A percentile compares a stretch with the other conserved stretches of the same genome.
phyloP scores from a whole-genome alignment of 2,797 vertebrate species.

The Rhabdophis nuchalis region DNA sequence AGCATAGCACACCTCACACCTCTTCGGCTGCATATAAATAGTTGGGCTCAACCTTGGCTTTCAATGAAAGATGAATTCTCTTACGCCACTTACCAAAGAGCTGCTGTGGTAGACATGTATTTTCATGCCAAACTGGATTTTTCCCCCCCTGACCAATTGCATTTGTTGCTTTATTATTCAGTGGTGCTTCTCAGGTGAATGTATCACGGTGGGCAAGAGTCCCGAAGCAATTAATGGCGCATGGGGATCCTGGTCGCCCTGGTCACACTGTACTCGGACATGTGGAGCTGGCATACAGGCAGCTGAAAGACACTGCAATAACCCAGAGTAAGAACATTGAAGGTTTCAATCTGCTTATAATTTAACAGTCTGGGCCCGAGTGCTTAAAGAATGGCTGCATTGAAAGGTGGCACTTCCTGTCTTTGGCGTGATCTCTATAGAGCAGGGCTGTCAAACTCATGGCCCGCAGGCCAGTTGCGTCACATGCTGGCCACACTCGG shows the following conservation, averaged over 20 bases:
- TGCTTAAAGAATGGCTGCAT: not conserved
- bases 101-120: not conserved
- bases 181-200: conserved; percentile 97
- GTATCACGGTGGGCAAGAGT: conserved; percentile 91
- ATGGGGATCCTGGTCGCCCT: conserved; percentile 88
- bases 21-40: not conserved
- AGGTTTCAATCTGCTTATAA: not conserved
- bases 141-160: not conserved
- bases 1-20: not conserved
- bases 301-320: conserved; percentile 87
- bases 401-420: not conserved
- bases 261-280: conserved; percentile 93
- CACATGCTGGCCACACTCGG: too few relatives aligned
- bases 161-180: conserved; percentile 52
- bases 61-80: not conserved
- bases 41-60: not conserved
- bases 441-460: too few relatives aligned
- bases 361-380: not conserved
- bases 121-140: not conserved
- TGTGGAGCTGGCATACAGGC: conserved; percentile 90
- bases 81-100: not conserved
- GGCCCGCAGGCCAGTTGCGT: fast-evolving
- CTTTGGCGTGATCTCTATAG: not conserved
- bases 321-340: conserved; percentile 83
- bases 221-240: conserved; percentile 88